phyloP scores from a whole-genome alignment of 2,113 vertebrate species.

The Xiphophorus maculatus region DNA sequence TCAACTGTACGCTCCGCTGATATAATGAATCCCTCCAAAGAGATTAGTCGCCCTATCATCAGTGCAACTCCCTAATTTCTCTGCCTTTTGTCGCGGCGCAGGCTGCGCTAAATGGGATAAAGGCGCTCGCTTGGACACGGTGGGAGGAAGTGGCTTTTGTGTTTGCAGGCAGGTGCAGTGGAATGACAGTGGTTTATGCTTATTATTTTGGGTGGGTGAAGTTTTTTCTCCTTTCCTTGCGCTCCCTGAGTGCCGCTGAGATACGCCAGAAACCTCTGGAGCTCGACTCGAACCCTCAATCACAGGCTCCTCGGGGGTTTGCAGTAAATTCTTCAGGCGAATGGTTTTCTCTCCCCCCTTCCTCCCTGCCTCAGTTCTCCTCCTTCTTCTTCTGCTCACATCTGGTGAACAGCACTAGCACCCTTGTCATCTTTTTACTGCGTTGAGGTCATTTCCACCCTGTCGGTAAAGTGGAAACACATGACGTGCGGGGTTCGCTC shows the following conservation, averaged over 20 bases:
- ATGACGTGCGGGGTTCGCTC: conserved; percentile 75
- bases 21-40: conserved; percentile 78
- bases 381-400: conserved; percentile 67
- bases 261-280: conserved; percentile 77
- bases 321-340: conserved; percentile 81
- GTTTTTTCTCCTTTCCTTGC: conserved; percentile 11
- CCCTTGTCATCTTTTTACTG: conserved; percentile 82
- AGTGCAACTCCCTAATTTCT: conserved; percentile 77
- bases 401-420: conserved; percentile 81
- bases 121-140: conserved; percentile 70
- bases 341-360: conserved; percentile 73
- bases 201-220: conserved; percentile 36
- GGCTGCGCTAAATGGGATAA: conserved; percentile 74
- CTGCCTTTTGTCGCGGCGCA: conserved; percentile 75
- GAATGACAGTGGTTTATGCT: conserved; percentile 61
- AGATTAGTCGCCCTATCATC: conserved; percentile 81
- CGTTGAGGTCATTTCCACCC: conserved; percentile 83
- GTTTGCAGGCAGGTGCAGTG: conserved; percentile 77
- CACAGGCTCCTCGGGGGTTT: conserved; percentile 76
- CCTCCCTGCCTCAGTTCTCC: conserved; percentile 31
- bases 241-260: conserved; percentile 63
- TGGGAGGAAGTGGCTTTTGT: conserved; percentile 81
- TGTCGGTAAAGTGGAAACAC: conserved; percentile 81
- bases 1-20: conserved; percentile 69
- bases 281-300: conserved; percentile 79